Evolutionary conservation across 2,113 vertebrate genomes (phyloP).

Genomic region (Chitala chitala): DNA sequence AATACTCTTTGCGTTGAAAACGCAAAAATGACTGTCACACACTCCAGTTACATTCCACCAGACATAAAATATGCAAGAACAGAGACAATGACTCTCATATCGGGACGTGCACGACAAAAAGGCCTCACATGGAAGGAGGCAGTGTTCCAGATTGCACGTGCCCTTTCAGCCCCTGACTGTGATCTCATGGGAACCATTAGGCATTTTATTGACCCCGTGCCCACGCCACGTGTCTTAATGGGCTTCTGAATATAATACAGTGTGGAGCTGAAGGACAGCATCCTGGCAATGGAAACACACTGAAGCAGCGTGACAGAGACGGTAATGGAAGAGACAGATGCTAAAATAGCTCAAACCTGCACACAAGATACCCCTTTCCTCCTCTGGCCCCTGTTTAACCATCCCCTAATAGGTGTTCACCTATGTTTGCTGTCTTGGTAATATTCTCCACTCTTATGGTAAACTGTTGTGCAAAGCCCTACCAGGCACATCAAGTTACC

Average conservation of each 20-base stretch:
- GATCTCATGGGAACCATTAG: conserved; percentile 1
- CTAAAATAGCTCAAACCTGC: too few relatives aligned
- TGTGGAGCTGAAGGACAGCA: conserved; percentile 3
- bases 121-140: not conserved
- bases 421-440: not conserved
- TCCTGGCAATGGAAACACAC: not conserved
- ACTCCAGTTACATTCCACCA: not conserved
- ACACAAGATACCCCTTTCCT: too few relatives aligned
- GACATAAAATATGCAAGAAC: not conserved
- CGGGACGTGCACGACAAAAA: not conserved
- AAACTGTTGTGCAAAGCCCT: too few relatives aligned
- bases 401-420: not conserved
- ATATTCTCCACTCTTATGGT: not conserved
- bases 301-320: not conserved
- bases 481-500: too few relatives aligned
- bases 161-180: not conserved
- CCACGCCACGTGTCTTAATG: not conserved
- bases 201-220: not conserved
- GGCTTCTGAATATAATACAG: not conserved
- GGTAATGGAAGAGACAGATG: not conserved
- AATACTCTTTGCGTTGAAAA: not conserved
- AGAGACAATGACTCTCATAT: not conserved
- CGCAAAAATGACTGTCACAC: not conserved
- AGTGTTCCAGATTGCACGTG: conserved; percentile 2
- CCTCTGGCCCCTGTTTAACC: not conserved